These are phyloP conservation scores for Blastomussa wellsi DNA, from an alignment of 92 coral and sea anemone genomes.

Conservation along the genomic window DNA sequence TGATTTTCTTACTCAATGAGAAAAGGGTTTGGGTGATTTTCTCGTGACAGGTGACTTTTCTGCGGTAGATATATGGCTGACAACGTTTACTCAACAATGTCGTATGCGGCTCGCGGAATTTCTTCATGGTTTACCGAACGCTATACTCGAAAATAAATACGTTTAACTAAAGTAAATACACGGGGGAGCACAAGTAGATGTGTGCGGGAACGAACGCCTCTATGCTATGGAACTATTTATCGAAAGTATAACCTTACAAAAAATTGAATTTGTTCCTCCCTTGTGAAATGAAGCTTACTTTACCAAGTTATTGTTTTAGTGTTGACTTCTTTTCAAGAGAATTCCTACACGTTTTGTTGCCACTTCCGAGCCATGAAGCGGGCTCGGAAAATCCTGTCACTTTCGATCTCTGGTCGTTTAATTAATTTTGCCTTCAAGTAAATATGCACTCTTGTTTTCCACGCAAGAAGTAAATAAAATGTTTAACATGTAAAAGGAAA, in stretches of 20 bases:
- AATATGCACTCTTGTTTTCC: constrained; percentile 27
- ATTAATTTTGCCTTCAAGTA: constrained; percentile 41
- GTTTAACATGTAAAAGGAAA: constrained; percentile 44
- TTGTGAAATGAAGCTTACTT: constrained; percentile 13
- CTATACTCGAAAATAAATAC: background rate
- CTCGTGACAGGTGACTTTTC: constrained; percentile 15
- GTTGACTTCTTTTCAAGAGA: constrained; percentile 22
- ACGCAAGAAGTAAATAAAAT: constrained; percentile 45
- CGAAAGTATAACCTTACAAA: background rate
- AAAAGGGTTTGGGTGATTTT: background rate
- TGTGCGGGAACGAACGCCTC: background rate
- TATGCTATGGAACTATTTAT: background rate
- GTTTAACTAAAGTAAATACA: constrained; percentile 27
- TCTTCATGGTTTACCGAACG: constrained; percentile 43
- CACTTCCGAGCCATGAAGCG: constrained; percentile 39
- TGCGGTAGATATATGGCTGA: constrained; percentile 29
- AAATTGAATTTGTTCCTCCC: background rate
- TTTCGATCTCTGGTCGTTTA: constrained; percentile 31
- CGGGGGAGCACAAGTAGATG: background rate
- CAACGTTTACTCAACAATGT: constrained; percentile 30
- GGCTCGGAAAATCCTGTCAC: constrained; percentile 49
- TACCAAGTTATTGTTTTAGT: background rate
- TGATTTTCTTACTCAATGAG: constrained; percentile 3
- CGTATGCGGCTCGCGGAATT: constrained; percentile 15
- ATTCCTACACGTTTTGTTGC: constrained; percentile 5